These are phyloP conservation scores for Urocolius indicus DNA, from an alignment of 2,113 vertebrate genomes.

Conservation along the genomic window DNA sequence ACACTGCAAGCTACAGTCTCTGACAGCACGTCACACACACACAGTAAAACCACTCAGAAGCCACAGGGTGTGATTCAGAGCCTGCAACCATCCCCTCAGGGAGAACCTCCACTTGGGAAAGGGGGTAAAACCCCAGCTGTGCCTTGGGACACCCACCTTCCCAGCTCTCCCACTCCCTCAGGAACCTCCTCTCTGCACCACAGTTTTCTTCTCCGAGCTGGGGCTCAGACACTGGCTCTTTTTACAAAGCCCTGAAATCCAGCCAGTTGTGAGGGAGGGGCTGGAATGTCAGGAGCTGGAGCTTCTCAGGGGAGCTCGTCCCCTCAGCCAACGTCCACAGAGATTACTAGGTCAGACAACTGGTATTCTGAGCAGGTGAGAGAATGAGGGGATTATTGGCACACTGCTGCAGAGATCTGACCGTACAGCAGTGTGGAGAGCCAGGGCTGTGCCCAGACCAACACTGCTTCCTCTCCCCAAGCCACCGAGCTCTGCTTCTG, in stretches of 20 bases:
- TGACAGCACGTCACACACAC: not conserved
- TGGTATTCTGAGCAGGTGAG: conserved; percentile 20
- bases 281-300: not conserved
- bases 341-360: conserved; percentile 41
- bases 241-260: not conserved
- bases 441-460: not conserved
- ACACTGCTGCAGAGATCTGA: not conserved
- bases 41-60: not conserved
- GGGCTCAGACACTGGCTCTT: not conserved
- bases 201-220: not conserved
- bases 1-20: not conserved
- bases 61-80: not conserved
- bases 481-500: not conserved
- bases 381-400: not conserved
- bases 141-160: not conserved
- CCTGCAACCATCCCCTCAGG: not conserved
- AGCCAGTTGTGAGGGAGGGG: not conserved
- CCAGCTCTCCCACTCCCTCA: not conserved
- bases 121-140: not conserved
- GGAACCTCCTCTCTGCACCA: not conserved
- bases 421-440: fast-evolving
- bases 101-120: not conserved
- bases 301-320: conserved; percentile 24
- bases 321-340: not conserved
- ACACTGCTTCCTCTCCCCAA: not conserved